Conservation (phyloP, 2,888 invertebrate species). For the Melanostoma mellinum region DNA sequence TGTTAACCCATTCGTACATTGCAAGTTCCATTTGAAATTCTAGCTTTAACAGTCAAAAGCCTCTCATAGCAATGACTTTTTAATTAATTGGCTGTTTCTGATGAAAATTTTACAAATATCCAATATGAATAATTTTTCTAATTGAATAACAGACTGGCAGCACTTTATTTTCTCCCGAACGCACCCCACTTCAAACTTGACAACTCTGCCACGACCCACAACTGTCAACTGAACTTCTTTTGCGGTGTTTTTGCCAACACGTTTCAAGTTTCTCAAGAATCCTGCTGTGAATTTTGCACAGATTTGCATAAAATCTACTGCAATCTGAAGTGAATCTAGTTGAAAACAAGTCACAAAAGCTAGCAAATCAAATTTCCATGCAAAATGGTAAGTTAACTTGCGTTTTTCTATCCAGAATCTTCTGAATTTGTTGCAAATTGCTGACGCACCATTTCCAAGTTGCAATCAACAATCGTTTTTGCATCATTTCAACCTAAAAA, state of each 20-base stretch:
- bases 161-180: too few relatives aligned
- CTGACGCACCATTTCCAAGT: constrained; percentile 11
- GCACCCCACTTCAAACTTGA: not conserved
- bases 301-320: constrained; percentile 5
- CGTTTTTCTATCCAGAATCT: not conserved
- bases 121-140: too few relatives aligned
- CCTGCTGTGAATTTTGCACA: constrained; percentile 26
- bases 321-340: constrained; percentile 14
- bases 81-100: too few relatives aligned
- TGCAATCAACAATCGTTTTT: not conserved
- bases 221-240: constrained; percentile 35
- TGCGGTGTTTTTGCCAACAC: constrained; percentile 74
- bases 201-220: constrained; percentile 1
- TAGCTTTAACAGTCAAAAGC: too few relatives aligned
- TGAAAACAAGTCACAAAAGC: constrained; percentile 6
- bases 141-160: too few relatives aligned
- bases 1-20: too few relatives aligned
- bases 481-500: not conserved
- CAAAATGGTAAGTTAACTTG: constrained; percentile 47
- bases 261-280: constrained; percentile 72
- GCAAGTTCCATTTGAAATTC: too few relatives aligned
- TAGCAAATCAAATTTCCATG: constrained; percentile 4
- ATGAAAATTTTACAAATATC: too few relatives aligned
- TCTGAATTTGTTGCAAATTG: not conserved
- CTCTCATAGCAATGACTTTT: too few relatives aligned